Percentiles rank a stretch among this genome's conserved stretches.
These are phyloP conservation scores for western clawed frog (Xenopus tropicalis) DNA, from an alignment of 2,113 vertebrate species.

Conservation along the genomic window UCB_Xtro_10.0 CM004445.2:57973001-57973500, in stretches of 20 bases:
- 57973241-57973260: no score
- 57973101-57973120: no score
- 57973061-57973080: not conserved
- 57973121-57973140: no score
- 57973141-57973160: no score
- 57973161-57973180: no score
- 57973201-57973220: not conserved
- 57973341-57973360: not conserved
- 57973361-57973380: slow-evolving; percentile 12
- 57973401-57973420: not conserved
- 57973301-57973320: no score
- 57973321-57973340: no score
- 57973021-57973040: not conserved
- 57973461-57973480: slow-evolving; percentile 5
- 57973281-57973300: no score
- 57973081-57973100: no score
- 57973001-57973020: slow-evolving; percentile 8
- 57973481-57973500: slow-evolving; percentile 4
- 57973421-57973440: not conserved
- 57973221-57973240: no score
- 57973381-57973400: slow-evolving; percentile 21
- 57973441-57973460: slow-evolving; percentile 27
- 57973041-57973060: not conserved
- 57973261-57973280: no score
- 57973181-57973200: not conserved